These are phyloP conservation scores for Stenoptilia bipunctidactyla DNA, from an alignment of 2,888 invertebrate genomes.

Conservation along the genomic window DNA sequence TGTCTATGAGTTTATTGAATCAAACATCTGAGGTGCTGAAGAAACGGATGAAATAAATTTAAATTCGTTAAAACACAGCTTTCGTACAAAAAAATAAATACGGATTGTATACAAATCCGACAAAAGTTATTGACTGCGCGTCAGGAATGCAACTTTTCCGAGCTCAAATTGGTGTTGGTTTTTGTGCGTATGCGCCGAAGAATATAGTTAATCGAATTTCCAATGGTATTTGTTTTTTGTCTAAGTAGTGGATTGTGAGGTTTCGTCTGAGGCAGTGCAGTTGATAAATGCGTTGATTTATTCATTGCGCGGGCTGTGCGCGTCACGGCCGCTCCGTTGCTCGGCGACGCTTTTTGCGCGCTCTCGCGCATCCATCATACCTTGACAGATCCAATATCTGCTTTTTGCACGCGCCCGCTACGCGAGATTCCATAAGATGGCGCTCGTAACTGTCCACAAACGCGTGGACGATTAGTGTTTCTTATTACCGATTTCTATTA, in stretches of 20 bases:
- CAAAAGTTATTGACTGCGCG: too few species aligned
- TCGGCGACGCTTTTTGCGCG: slow-evolving; percentile 48
- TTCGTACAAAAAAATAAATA: too few species aligned
- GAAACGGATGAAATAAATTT: slow-evolving; percentile 28
- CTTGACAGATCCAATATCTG: slow-evolving; percentile 68
- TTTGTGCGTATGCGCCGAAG: background rate
- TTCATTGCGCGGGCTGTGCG: slow-evolving; percentile 13
- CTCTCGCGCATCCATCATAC: slow-evolving; percentile 58
- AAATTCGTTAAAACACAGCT: background rate
- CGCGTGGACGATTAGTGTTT: slow-evolving; percentile 54
- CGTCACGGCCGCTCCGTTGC: slow-evolving; percentile 52
- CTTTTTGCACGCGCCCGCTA: slow-evolving; percentile 46
- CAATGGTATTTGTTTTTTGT: background rate
- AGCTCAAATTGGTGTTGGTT: background rate
- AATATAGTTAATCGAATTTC: slow-evolving; percentile 1
- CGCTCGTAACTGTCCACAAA: slow-evolving; percentile 33
- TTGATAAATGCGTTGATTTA: background rate
- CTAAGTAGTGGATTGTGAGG: background rate
- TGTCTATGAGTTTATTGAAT: slow-evolving; percentile 36
- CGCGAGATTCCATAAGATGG: slow-evolving; percentile 43
- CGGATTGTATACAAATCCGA: too few species aligned
- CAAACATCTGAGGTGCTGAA: slow-evolving; percentile 18
- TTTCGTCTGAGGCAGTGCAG: background rate
- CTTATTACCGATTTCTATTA: slow-evolving; percentile 69
- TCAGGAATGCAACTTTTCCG: background rate